A percentile compares a stretch with the other conserved stretches of the same genome.
Evolutionary conservation across 2,113 vertebrate species (phyloP).

Genomic region (Cyphomyrus discorhynchus): DNA sequence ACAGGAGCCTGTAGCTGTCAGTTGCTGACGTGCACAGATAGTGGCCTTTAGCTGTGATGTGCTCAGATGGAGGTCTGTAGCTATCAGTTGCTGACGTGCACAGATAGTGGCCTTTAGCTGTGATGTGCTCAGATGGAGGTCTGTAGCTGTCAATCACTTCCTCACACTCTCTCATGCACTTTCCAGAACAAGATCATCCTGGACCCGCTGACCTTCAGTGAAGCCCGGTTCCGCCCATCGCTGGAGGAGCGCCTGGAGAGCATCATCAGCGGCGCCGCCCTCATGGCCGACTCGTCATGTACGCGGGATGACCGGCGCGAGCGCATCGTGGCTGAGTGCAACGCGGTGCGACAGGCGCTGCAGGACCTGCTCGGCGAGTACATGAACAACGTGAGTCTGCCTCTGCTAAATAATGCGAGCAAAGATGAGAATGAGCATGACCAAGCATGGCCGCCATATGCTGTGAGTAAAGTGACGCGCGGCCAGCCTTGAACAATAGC

Average conservation of each 20-base stretch:
- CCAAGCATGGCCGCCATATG: not conserved
- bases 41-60: no score
- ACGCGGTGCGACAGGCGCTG: constrained; percentile 85
- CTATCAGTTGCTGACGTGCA: no score
- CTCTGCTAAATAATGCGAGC: not conserved
- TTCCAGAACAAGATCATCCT: constrained; percentile 95
- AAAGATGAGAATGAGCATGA: not conserved
- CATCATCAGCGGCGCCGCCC: constrained; percentile 88
- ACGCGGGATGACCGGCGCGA: constrained; percentile 86
- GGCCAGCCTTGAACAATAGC: not conserved
- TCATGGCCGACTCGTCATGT: constrained; percentile 93
- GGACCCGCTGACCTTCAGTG: constrained; percentile 91
- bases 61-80: rapidly evolving
- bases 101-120: not conserved
- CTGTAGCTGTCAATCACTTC: not conserved
- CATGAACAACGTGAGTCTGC: constrained; percentile 90
- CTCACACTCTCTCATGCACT: not conserved
- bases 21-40: no score
- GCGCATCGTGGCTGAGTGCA: constrained; percentile 90
- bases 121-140: not conserved
- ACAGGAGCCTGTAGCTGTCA: not conserved
- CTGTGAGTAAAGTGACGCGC: not conserved
- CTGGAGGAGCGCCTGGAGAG: constrained; percentile 90
- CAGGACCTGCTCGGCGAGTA: constrained; percentile 96
- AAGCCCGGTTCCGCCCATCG: constrained; percentile 88